Conservation (phyloP, 2,113 vertebrate genomes). For the Enhydra lutris region DNA sequence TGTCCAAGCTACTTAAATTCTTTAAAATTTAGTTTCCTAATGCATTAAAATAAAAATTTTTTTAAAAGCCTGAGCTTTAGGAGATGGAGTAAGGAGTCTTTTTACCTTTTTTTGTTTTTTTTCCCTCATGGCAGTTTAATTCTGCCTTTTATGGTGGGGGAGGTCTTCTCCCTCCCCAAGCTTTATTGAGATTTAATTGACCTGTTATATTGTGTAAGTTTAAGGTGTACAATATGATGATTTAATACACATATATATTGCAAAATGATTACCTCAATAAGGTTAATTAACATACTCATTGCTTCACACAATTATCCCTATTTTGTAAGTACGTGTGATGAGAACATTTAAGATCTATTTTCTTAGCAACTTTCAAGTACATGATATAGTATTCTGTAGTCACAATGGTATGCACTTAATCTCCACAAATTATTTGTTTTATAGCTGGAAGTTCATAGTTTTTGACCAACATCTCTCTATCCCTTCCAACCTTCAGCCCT, state of each 20-base stretch:
- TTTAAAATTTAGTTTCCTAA: background rate
- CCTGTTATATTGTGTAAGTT: background rate
- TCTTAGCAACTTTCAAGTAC: background rate
- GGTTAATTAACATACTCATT: background rate
- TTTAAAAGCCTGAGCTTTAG: background rate
- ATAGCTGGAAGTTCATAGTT: background rate
- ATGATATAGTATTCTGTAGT: background rate
- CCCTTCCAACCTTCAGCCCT: background rate
- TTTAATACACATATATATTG: background rate
- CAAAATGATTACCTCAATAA: background rate
- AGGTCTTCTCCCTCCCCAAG: background rate
- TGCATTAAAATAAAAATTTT: background rate
- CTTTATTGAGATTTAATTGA: background rate
- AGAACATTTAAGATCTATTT: background rate
- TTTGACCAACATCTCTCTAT: background rate
- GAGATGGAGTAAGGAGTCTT: background rate
- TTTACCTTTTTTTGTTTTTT: too few species aligned
- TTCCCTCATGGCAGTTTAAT: too few species aligned
- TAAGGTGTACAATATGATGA: background rate
- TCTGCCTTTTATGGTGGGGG: background rate
- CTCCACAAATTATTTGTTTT: background rate
- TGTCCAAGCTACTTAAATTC: background rate
- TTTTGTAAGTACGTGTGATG: background rate
- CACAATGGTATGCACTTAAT: background rate
- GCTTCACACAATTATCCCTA: background rate